Evolutionary conservation across 2,113 vertebrate species (phyloP), one percentile per base, ranked within the genome.

Genomic region (Myxocyprinus asiaticus): DNA sequence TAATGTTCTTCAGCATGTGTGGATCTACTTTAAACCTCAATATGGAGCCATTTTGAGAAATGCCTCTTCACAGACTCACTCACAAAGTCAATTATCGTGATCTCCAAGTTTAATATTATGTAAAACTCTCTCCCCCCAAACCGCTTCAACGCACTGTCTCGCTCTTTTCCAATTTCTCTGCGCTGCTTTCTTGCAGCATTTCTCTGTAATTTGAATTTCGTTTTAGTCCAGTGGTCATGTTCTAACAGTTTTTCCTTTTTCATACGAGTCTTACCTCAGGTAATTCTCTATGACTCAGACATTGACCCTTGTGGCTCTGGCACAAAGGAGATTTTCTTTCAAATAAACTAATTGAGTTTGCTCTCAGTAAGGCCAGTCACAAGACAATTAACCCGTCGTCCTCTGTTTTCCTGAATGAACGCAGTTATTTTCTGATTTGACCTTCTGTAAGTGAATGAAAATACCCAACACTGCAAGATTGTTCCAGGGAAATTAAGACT

Each of bases 361-460:
- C 66, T 42, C 50, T 75, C 47, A 82, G 48, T 74, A 62, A 73
- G 11, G 10, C 42, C 15, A 76, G 81, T 76, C 77, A 83, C 62
- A 79, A 79, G 77, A 65, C 81, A 51, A 76, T 74, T 53, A 68
- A 42, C 77, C 76, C 33, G 33, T 68, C 22, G 22, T 33, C 45
- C 44, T 58, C 67, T 80, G 5, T 11, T n/a, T 62, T 69, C 51
- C 33, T 68, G 33, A 76, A 76, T 56, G 65, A 75, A 69, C 48
- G 22, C 4, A 61, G 22, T 33, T 33, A 33, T 33, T 33, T 33
- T 56, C 22, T 33, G 22, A 33, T 33, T 33, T 33, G 22, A 33
- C 22, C 22, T 33, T 33, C 1, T 33, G 22, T 33, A 11, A 70
- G 55, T 72, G 48, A 42, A 7, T 55, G 12, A 47, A 66, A 76